Conservation (phyloP, 2,797 vertebrate genomes). For the Pagetopsis macropterus region DNA sequence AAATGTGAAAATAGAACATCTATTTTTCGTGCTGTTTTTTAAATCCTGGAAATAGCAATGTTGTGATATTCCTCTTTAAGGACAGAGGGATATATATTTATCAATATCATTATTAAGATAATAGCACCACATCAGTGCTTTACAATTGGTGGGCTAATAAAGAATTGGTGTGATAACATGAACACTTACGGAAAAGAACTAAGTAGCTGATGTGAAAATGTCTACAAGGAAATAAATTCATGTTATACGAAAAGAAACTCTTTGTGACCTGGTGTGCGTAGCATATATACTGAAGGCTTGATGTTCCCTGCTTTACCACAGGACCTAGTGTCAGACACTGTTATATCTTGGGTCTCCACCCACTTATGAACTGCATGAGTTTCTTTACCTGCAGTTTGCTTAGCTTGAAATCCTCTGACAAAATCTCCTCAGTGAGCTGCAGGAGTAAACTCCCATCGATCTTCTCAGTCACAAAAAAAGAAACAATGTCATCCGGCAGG, state of each 20-base stretch:
- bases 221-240: conserved; percentile 46
- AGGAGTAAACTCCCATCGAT: conserved; percentile 96
- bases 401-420: conserved; percentile 96
- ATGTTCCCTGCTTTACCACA: conserved; percentile 21
- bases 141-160: conserved; percentile 1
- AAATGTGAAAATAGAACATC: background rate
- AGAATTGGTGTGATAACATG: background rate
- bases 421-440: conserved; percentile 96
- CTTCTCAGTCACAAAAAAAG: conserved; percentile 93
- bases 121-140: background rate
- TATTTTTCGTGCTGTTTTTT: conserved; percentile 22
- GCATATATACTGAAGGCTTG: conserved; percentile 67
- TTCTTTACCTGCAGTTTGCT: conserved; percentile 99
- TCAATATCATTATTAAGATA: background rate
- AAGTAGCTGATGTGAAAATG: conserved; percentile 39
- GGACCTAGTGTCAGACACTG: conserved; percentile 28
- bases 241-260: conserved; percentile 43
- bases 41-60: background rate
- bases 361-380: conserved; percentile 97
- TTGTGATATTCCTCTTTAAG: conserved; percentile 20
- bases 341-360: conserved; percentile 98
- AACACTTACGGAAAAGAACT: conserved; percentile 23
- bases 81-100: background rate
- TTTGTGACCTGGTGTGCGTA: conserved; percentile 72
- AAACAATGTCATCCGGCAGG: conserved; percentile 91